Evolutionary conservation across 1,140 invertebrate genomes (phyloP).

Genomic region (Alviniconcha marisindica): DNA sequence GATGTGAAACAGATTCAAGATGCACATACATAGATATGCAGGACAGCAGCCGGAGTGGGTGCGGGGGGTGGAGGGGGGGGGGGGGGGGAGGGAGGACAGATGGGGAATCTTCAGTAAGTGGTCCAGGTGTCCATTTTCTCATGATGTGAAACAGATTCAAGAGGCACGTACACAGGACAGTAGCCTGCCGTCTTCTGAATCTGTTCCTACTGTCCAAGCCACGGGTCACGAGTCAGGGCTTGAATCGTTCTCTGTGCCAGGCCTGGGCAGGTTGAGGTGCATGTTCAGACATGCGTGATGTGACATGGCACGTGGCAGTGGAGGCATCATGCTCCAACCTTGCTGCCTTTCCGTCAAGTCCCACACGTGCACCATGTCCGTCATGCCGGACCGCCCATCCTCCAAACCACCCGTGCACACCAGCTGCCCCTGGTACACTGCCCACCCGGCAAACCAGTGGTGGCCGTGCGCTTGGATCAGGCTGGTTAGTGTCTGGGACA

Average conservation of each 20-base stretch:
- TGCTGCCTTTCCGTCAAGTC: not conserved
- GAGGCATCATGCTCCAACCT: slow-evolving; percentile 39
- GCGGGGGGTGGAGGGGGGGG: too few relatives aligned
- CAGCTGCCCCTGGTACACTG: slow-evolving; percentile 27
- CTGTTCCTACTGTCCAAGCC: too few relatives aligned
- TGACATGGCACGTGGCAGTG: slow-evolving; percentile 35
- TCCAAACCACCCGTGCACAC: slow-evolving; percentile 42
- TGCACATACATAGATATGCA: too few relatives aligned
- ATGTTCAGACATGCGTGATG: slow-evolving; percentile 38
- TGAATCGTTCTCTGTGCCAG: slow-evolving; percentile 12
- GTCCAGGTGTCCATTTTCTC: too few relatives aligned
- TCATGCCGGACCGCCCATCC: not conserved
- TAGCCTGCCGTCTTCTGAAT: too few relatives aligned
- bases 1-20: too few relatives aligned
- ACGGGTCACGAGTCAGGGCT: too few relatives aligned
- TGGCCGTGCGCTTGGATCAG: slow-evolving; percentile 41
- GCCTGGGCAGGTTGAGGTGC: not conserved
- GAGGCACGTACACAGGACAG: too few relatives aligned
- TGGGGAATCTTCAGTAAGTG: too few relatives aligned
- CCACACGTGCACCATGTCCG: slow-evolving; percentile 46
- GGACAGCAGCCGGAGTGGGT: too few relatives aligned
- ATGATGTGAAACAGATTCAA: too few relatives aligned
- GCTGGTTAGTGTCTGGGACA: slow-evolving; percentile 16
- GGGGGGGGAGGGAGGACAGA: too few relatives aligned
- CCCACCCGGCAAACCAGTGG: slow-evolving; percentile 38